phyloP scores from a whole-genome alignment of 2,113 vertebrate genomes.

The Mormyrus lacerda region DNA sequence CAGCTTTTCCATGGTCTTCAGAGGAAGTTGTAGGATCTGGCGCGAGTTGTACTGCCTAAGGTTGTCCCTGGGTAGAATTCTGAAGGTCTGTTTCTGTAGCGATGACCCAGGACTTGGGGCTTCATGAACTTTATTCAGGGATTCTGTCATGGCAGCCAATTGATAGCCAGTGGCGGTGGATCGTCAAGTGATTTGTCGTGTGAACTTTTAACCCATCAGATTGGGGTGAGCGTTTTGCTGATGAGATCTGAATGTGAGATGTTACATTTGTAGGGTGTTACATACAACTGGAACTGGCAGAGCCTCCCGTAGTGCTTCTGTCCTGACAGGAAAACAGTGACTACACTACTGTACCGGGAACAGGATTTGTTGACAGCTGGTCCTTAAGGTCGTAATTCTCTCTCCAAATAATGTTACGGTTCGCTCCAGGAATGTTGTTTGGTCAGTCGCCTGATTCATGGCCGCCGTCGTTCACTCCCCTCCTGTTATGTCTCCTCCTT shows the following conservation, averaged over 20 bases:
- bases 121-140: background rate
- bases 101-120: background rate
- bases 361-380: background rate
- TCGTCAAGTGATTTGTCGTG: background rate
- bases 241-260: background rate
- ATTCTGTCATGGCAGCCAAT: background rate
- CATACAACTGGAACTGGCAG: background rate
- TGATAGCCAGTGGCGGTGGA: background rate
- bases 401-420: background rate
- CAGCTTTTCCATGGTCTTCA: background rate
- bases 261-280: background rate
- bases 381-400: background rate
- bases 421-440: background rate
- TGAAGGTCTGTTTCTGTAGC: background rate
- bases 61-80: background rate
- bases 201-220: background rate
- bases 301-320: background rate
- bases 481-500: constrained; percentile 28
- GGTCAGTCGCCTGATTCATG: constrained; percentile 1
- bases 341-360: background rate
- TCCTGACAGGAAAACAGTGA: background rate
- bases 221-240: background rate
- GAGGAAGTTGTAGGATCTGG: background rate
- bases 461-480: background rate
- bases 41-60: background rate